Conservation (phyloP, 2,797 vertebrate genomes). For the Liparis tanakae region DNA sequence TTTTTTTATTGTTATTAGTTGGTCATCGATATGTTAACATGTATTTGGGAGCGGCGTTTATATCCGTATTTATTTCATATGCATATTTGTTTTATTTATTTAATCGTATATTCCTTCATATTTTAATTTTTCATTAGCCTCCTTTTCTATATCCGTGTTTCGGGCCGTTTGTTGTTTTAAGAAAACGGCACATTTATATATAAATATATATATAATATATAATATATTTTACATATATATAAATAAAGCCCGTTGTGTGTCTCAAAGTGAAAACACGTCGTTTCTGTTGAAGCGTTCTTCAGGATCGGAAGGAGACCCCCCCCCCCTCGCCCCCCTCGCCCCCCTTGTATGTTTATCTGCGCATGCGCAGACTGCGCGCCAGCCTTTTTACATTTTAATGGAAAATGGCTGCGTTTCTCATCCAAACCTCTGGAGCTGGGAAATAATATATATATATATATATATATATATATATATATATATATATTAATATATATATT, state of each 20-base stretch:
- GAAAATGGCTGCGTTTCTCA: slow-evolving; percentile 85
- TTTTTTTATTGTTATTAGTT: too few species aligned
- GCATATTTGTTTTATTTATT: background rate
- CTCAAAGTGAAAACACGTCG: slow-evolving; percentile 9
- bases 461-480: too few species aligned
- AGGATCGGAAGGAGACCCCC: slow-evolving; percentile 13
- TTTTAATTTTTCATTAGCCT: slow-evolving; percentile 63
- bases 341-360: slow-evolving; percentile 48
- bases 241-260: background rate
- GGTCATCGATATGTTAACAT: background rate
- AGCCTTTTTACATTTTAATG: slow-evolving; percentile 86
- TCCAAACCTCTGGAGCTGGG: slow-evolving; percentile 77
- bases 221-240: too few species aligned
- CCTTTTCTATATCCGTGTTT: too few species aligned
- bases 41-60: background rate
- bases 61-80: background rate
- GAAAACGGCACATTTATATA: too few species aligned
- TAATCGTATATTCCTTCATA: slow-evolving; percentile 4
- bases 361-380: slow-evolving; percentile 78
- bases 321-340: slow-evolving; percentile 20
- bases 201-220: too few species aligned
- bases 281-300: slow-evolving; percentile 6
- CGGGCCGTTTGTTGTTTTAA: background rate
- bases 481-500: slow-evolving; percentile 39
- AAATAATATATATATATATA: slow-evolving; percentile 49